Conservation (phyloP, 1,140 invertebrate species). For the Aporrectodea caliginosa region DNA sequence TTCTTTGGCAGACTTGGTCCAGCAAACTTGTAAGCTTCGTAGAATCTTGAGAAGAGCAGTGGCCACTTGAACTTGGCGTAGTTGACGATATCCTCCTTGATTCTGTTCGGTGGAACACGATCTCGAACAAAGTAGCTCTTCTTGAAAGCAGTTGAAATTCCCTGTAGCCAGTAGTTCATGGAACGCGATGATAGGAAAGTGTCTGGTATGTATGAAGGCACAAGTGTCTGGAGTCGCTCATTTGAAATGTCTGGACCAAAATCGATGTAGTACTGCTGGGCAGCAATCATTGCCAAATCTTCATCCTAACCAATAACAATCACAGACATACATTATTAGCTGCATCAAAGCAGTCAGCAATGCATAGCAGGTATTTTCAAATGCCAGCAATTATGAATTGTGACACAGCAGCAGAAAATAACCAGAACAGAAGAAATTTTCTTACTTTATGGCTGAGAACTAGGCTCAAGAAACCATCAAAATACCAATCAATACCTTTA, state of each 20-base stretch:
- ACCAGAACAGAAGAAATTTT: too few species aligned
- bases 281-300: slow-evolving; percentile 95
- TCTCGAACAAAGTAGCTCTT: slow-evolving; percentile 40
- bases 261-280: slow-evolving; percentile 98
- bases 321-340: too few species aligned
- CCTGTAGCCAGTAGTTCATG: slow-evolving; percentile 34
- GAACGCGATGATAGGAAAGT: slow-evolving; percentile 69
- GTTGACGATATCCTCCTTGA: slow-evolving; percentile 97
- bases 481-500: too few species aligned
- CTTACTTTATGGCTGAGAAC: too few species aligned
- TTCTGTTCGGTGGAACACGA: slow-evolving; percentile 17
- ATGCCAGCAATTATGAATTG: too few species aligned
- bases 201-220: slow-evolving; percentile 95
- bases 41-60: slow-evolving; percentile 79
- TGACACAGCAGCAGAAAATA: too few species aligned
- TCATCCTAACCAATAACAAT: too few species aligned
- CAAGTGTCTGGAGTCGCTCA: slow-evolving; percentile 75
- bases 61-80: slow-evolving; percentile 99
- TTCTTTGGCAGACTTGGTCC: slow-evolving; percentile 97
- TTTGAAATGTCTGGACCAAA: slow-evolving; percentile 71
- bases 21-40: slow-evolving; percentile 61
- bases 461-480: too few species aligned
- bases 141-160: slow-evolving; percentile 33
- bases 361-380: too few species aligned
- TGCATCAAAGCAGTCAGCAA: too few species aligned